Evolutionary conservation across 2,797 vertebrate species (phyloP).

Genomic region (Leptoclinus maculatus): DNA sequence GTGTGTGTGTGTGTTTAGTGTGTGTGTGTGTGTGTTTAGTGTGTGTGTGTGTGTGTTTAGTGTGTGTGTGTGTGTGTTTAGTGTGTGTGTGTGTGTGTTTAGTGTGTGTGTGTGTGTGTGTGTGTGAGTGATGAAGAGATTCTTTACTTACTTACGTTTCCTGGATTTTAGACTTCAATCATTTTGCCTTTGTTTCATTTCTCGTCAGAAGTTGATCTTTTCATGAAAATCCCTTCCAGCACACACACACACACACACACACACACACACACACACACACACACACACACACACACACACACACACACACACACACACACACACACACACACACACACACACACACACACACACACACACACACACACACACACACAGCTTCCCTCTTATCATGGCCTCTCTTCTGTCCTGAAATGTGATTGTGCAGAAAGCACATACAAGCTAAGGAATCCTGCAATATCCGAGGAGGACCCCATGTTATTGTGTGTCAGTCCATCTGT

Average conservation of each 20-base stretch:
- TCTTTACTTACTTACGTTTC: no score
- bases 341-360: slow-evolving; percentile 28
- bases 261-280: slow-evolving; percentile 4
- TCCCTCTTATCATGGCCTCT: slow-evolving; percentile 33
- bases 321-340: no score
- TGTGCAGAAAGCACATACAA: slow-evolving; percentile 35
- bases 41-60: no score
- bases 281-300: background rate
- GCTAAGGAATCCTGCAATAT: slow-evolving; percentile 22
- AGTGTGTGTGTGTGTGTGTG: no score
- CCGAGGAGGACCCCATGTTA: slow-evolving; percentile 34
- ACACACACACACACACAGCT: background rate
- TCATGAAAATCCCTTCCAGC: background rate
- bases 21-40: no score
- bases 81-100: no score
- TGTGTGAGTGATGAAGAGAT: background rate
- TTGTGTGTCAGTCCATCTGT: slow-evolving; percentile 15
- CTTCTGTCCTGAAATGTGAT: slow-evolving; percentile 45
- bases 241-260: background rate
- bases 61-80: no score
- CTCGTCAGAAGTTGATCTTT: slow-evolving; percentile 22
- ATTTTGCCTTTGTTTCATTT: background rate
- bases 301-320: no score
- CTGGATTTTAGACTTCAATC: background rate
- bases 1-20: no score